phyloP scores from a whole-genome alignment of 2,113 vertebrate genomes.

The Tor tambroides region DNA sequence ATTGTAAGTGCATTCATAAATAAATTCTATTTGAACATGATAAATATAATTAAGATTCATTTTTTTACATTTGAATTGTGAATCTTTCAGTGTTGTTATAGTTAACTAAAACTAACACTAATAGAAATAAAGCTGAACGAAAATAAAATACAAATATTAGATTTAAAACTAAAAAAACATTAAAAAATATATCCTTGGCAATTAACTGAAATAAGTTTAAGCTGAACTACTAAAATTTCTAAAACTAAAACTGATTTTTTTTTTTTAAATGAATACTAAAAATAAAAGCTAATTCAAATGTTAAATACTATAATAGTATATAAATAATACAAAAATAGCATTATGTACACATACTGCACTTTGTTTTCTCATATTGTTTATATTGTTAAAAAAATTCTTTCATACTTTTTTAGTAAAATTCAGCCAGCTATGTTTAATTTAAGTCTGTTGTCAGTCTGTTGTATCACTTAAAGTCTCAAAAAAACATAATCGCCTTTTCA shows the following conservation, averaged over 20 bases:
- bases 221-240: neutral
- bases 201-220: too few species aligned
- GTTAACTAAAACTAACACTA: neutral
- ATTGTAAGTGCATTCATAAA: conserved; percentile 3
- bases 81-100: neutral
- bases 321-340: neutral
- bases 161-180: neutral
- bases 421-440: neutral
- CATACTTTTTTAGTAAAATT: neutral
- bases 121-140: neutral
- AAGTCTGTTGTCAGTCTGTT: neutral
- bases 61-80: too few species aligned
- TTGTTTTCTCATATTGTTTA: neutral
- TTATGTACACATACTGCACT: neutral
- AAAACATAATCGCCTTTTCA: neutral
- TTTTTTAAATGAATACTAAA: neutral
- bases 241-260: neutral
- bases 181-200: too few species aligned
- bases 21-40: neutral
- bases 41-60: too few species aligned
- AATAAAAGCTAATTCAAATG: neutral
- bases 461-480: neutral
- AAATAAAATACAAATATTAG: neutral
- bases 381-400: neutral
- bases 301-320: neutral